These are phyloP conservation scores for Morelia viridis DNA, from an alignment of 2,797 vertebrate species.

Conservation along the genomic window DNA sequence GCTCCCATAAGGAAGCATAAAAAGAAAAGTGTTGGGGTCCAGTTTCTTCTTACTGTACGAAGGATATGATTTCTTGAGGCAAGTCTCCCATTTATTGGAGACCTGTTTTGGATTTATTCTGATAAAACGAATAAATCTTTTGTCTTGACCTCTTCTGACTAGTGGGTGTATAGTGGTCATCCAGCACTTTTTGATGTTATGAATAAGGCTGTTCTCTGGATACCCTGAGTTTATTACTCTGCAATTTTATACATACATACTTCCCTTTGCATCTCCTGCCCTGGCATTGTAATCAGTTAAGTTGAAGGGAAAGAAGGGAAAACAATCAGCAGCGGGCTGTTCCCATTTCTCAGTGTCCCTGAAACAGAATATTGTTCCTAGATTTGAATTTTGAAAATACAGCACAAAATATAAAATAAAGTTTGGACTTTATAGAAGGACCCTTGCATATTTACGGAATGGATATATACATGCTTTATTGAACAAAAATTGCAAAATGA, in stretches of 20 bases:
- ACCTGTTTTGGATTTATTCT: background rate
- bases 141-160: background rate
- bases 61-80: slow-evolving; percentile 18
- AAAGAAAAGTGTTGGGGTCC: background rate
- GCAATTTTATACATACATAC: background rate
- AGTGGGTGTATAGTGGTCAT: background rate
- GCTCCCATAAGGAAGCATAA: background rate
- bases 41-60: slow-evolving; percentile 20
- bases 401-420: background rate
- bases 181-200: background rate
- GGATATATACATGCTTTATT: background rate
- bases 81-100: slow-evolving; percentile 9
- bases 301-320: background rate
- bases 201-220: background rate
- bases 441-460: background rate
- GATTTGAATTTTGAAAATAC: background rate
- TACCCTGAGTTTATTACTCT: background rate
- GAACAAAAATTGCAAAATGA: background rate
- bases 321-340: background rate
- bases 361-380: background rate
- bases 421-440: background rate
- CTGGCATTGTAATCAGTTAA: background rate
- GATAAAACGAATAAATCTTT: background rate
- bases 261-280: background rate
- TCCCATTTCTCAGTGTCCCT: background rate